Conservation (phyloP, 2,888 invertebrate genomes). For the Noctua janthe region DNA sequence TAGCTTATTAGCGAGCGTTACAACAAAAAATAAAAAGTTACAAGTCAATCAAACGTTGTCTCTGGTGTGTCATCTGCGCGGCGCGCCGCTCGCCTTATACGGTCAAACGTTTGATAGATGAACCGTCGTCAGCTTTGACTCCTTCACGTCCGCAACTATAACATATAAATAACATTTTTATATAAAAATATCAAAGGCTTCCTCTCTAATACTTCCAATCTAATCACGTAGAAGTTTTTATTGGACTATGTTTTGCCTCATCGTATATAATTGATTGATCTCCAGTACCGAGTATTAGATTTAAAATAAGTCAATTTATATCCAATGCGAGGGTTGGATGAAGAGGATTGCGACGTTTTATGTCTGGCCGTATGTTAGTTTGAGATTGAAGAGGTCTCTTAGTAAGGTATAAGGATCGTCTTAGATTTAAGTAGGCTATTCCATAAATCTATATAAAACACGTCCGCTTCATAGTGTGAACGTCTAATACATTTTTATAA, state of each 20-base stretch:
- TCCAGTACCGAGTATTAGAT: slow-evolving; percentile 51
- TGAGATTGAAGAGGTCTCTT: slow-evolving; percentile 53
- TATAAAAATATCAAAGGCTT: slow-evolving; percentile 60
- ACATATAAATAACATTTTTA: slow-evolving; percentile 68
- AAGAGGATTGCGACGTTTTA: slow-evolving; percentile 55
- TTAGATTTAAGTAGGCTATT: slow-evolving; percentile 58
- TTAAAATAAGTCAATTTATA: slow-evolving; percentile 67
- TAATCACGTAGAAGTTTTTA: slow-evolving; percentile 64
- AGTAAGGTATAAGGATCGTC: slow-evolving; percentile 59
- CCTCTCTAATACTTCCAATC: slow-evolving; percentile 54
- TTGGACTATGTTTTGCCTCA: slow-evolving; percentile 57
- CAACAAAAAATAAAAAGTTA: slow-evolving; percentile 73
- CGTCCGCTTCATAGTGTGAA: slow-evolving; percentile 53
- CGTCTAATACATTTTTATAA: slow-evolving; percentile 59
- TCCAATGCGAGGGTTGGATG: slow-evolving; percentile 57
- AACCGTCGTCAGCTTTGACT: slow-evolving; percentile 68
- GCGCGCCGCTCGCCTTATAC: slow-evolving; percentile 82
- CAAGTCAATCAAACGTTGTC: slow-evolving; percentile 85
- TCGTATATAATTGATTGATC: slow-evolving; percentile 65
- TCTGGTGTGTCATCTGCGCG: slow-evolving; percentile 76
- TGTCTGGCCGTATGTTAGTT: slow-evolving; percentile 58
- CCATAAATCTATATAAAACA: slow-evolving; percentile 59
- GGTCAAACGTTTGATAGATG: slow-evolving; percentile 77
- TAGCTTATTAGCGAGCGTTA: slow-evolving; percentile 68
- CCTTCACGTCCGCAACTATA: slow-evolving; percentile 64